phyloP scores from a whole-genome alignment of 2,113 vertebrate genomes.

The Rhinoptilus africanus region DNA sequence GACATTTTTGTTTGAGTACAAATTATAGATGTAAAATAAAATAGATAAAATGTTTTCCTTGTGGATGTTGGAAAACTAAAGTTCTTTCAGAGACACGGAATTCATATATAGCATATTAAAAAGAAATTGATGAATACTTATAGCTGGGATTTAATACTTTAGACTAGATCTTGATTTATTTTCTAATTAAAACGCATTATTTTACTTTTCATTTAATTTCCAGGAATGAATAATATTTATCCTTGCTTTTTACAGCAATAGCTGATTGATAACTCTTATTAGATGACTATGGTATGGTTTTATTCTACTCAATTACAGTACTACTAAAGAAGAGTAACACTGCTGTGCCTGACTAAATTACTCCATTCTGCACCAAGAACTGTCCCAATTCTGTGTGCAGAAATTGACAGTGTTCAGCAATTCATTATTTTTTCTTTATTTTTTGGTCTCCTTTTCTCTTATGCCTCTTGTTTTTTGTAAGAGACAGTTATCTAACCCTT shows the following conservation, averaged over 20 bases:
- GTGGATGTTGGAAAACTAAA: neutral
- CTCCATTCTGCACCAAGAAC: neutral
- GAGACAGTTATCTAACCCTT: neutral
- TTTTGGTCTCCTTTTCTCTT: neutral
- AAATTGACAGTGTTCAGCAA: no score
- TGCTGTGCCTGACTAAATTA: neutral
- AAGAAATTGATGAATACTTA: neutral
- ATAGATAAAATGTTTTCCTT: neutral
- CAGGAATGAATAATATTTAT: conserved; percentile 14
- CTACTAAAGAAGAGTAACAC: neutral
- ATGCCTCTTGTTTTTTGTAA: neutral
- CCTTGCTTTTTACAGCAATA: neutral
- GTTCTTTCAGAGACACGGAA: neutral
- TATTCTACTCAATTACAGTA: neutral
- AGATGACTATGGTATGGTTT: neutral
- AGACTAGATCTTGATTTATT: conserved; percentile 20
- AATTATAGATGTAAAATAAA: neutral
- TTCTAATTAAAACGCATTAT: conserved; percentile 11
- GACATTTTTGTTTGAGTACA: conserved; percentile 15
- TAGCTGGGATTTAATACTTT: neutral
- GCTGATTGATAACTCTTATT: neutral
- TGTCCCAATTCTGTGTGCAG: neutral
- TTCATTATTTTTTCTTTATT: neutral
- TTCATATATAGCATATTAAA: neutral
- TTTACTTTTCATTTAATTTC: conserved; percentile 5